These are phyloP conservation scores for Diaprepes abbreviatus DNA, from an alignment of 2,888 invertebrate species.

Conservation along the genomic window DNA sequence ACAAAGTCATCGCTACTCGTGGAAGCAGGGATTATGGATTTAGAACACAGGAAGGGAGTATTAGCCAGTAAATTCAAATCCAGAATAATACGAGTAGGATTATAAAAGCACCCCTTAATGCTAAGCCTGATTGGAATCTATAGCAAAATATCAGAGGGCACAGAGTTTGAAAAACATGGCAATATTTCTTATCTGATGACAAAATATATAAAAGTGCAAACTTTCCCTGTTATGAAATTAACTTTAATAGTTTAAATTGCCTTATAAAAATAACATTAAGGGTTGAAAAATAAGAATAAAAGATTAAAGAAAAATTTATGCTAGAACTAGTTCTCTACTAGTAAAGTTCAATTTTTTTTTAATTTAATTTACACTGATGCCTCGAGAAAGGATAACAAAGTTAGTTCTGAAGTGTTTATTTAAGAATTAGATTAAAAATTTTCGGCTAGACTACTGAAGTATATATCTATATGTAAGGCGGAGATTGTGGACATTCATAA, in stretches of 20 bases:
- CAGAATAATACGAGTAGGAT: background rate
- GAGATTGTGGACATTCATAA: slow-evolving; percentile 33
- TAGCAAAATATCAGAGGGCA: background rate
- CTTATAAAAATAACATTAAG: background rate
- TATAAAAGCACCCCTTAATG: background rate
- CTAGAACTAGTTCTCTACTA: background rate
- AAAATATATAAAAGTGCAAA: background rate
- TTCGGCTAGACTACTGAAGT: slow-evolving; percentile 12
- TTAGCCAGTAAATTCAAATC: background rate
- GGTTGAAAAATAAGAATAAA: background rate
- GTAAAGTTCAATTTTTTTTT: background rate
- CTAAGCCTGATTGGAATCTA: background rate
- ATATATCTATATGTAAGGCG: slow-evolving; percentile 23
- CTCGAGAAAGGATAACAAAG: no score
- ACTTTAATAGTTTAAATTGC: background rate
- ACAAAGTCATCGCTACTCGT: background rate
- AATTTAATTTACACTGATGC: slow-evolving; percentile 1
- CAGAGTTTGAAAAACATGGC: background rate
- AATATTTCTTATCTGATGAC: background rate
- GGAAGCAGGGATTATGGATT: no score
- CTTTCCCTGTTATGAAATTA: no score
- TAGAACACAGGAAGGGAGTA: background rate
- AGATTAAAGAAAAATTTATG: background rate
- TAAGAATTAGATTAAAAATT: slow-evolving; percentile 2
- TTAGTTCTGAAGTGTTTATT: background rate